Evolutionary conservation across 2,888 invertebrate species (phyloP).

Genomic region (Halictus quadricinctus): DNA sequence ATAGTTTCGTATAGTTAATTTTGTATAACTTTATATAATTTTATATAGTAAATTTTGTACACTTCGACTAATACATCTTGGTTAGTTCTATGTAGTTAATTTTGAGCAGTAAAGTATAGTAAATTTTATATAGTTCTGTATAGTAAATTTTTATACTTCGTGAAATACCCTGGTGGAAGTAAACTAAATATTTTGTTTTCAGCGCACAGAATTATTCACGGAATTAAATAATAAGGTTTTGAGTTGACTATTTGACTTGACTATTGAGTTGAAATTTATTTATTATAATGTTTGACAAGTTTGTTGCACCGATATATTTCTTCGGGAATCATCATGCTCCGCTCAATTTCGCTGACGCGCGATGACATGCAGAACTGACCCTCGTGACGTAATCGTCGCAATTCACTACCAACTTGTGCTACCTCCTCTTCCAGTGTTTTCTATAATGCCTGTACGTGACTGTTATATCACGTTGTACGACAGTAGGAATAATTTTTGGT

Average conservation of each 20-base stretch:
- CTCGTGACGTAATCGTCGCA: slow-evolving; percentile 59
- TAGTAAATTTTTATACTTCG: neutral
- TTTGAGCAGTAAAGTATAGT: neutral
- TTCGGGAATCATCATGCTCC: slow-evolving; percentile 12
- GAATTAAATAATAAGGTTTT: neutral
- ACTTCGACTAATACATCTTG: too few species aligned
- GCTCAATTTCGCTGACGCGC: slow-evolving; percentile 61
- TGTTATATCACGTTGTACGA: neutral
- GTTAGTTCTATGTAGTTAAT: neutral
- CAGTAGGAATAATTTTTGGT: slow-evolving; percentile 14
- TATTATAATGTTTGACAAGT: neutral
- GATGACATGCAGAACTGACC: slow-evolving; percentile 65
- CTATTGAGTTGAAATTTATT: neutral
- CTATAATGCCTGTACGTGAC: slow-evolving; percentile 12
- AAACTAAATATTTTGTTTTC: neutral
- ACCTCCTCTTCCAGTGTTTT: slow-evolving; percentile 6
- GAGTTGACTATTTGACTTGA: neutral
- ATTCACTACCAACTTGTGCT: slow-evolving; percentile 36
- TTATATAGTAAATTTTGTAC: neutral
- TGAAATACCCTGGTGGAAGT: too few species aligned
- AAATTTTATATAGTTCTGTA: too few species aligned
- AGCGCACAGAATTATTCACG: neutral
- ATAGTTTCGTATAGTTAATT: neutral
- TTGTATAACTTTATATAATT: neutral
- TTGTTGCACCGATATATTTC: slow-evolving; percentile 6